phyloP scores from a whole-genome alignment of 2,113 vertebrate species.

The Bubo scandiacus region DNA sequence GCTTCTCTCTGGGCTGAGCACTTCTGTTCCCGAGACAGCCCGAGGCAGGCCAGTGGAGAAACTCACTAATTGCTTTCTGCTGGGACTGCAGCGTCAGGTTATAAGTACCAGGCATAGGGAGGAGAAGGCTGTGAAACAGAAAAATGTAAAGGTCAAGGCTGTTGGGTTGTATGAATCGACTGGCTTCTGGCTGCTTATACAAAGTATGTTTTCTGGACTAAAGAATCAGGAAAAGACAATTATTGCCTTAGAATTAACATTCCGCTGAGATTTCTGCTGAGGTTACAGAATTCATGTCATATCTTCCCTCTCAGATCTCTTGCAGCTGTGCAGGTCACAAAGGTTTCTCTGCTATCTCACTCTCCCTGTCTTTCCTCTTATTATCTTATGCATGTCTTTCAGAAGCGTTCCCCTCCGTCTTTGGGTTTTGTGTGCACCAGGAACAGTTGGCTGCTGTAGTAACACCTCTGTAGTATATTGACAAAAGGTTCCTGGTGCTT shows the following conservation, averaged over 20 bases:
- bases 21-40: not conserved
- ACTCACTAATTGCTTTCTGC: not conserved
- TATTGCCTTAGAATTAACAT: not conserved
- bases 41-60: not conserved
- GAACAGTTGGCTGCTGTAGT: not conserved
- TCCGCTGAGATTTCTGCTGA: not conserved
- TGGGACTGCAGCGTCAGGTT: not conserved
- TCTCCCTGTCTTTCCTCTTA: not conserved
- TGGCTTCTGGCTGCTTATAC: not conserved
- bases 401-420: not conserved
- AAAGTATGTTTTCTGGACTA: not conserved
- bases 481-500: not conserved
- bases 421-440: not conserved
- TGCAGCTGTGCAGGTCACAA: not conserved
- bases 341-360: not conserved
- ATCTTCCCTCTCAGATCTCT: not conserved
- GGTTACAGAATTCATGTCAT: not conserved
- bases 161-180: rapidly evolving
- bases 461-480: not conserved
- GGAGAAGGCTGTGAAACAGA: not conserved
- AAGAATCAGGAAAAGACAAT: not conserved
- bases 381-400: not conserved
- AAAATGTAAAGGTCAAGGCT: not conserved
- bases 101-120: not conserved
- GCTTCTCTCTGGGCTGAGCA: not conserved